Evolutionary conservation across 2,888 invertebrate species (phyloP).

Genomic region (Marronus borbonicus): DNA sequence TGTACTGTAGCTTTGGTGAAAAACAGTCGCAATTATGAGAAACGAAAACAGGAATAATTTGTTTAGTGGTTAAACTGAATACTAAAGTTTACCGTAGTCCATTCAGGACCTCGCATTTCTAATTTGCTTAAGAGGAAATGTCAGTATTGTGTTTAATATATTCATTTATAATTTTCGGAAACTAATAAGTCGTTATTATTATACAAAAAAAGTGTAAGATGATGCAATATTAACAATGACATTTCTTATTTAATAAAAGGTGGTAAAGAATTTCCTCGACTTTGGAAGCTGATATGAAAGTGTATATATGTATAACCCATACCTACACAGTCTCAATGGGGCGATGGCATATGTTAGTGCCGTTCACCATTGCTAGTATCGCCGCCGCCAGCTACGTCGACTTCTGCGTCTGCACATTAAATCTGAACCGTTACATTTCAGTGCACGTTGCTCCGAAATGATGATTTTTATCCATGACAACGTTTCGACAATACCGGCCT

Average conservation of each 20-base stretch:
- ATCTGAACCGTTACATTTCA: conserved; percentile 65
- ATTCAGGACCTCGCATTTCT: too few species aligned
- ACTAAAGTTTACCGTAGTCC: too few species aligned
- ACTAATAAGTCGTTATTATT: too few species aligned
- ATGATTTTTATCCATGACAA: conserved; percentile 69
- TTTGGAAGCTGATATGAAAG: conserved; percentile 13
- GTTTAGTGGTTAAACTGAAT: too few species aligned
- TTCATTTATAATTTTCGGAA: too few species aligned
- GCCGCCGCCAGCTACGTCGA: conserved; percentile 38
- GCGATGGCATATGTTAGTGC: conserved; percentile 39
- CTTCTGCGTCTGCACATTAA: conserved; percentile 54
- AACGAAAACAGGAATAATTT: too few species aligned
- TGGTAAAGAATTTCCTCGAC: conserved; percentile 1
- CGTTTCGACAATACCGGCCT: conserved; percentile 66
- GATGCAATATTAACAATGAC: too few species aligned
- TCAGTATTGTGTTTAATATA: too few species aligned
- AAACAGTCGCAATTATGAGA: too few species aligned
- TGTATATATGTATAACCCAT: conserved; percentile 29
- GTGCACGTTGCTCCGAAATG: conserved; percentile 66
- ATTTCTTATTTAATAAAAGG: not conserved
- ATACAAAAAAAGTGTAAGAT: too few species aligned
- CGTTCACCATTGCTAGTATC: conserved; percentile 22
- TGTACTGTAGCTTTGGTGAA: too few species aligned
- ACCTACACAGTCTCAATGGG: conserved; percentile 31
- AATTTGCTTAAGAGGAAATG: too few species aligned